These are phyloP conservation scores for Notamacropus eugenii DNA, from an alignment of 2,797 vertebrate species.

Conservation along the genomic window DNA sequence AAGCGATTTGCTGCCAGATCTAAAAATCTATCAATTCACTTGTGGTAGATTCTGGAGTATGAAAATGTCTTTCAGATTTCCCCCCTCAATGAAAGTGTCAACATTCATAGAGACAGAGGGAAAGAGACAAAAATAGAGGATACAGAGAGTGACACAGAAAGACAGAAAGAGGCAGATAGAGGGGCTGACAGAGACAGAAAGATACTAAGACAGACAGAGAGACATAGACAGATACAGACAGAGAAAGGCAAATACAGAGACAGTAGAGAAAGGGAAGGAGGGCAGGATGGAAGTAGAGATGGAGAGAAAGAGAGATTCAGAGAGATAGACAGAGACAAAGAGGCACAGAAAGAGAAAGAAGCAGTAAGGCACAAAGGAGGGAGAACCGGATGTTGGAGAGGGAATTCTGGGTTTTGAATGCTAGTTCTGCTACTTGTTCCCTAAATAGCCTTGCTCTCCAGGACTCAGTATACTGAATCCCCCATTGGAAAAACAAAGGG, in stretches of 20 bases:
- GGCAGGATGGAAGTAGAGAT: no score
- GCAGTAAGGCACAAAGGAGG: slow-evolving; percentile 31
- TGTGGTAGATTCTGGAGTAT: background rate
- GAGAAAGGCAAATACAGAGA: background rate
- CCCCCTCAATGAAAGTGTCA: background rate
- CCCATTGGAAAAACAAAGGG: background rate
- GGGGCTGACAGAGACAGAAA: background rate
- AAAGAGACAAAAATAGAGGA: no score
- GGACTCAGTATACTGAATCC: background rate
- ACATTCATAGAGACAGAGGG: background rate
- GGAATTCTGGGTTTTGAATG: slow-evolving; percentile 43
- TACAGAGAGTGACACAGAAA: no score
- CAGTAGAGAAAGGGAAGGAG: background rate
- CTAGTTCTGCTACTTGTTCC: background rate
- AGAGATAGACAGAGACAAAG: no score
- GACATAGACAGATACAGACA: fast-evolving
- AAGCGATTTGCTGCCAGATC: background rate
- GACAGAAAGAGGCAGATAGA: background rate
- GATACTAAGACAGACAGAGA: background rate
- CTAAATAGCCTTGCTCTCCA: background rate
- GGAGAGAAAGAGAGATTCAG: background rate
- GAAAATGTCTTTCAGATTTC: background rate
- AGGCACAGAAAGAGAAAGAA: background rate
- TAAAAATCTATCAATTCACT: background rate
- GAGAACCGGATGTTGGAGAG: background rate